These are phyloP conservation scores for Bovichtus variegatus DNA, from an alignment of 2,797 vertebrate species.

Conservation along the genomic window DNA sequence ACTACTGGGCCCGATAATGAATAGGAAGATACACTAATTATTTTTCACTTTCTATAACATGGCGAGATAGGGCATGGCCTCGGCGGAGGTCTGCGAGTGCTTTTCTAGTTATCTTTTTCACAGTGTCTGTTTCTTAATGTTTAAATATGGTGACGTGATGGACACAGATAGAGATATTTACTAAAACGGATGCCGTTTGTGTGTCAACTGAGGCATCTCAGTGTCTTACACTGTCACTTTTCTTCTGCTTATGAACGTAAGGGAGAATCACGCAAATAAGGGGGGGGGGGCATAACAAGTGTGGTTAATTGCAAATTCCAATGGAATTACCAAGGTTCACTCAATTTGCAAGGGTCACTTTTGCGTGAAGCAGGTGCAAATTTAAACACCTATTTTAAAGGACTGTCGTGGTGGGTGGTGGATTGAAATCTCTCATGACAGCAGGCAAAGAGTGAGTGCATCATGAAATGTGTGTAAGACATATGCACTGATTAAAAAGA, in stretches of 20 bases:
- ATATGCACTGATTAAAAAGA: background rate
- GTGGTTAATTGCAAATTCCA: slow-evolving; percentile 68
- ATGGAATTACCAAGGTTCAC: slow-evolving; percentile 54
- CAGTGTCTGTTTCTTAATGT: background rate
- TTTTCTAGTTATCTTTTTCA: no score
- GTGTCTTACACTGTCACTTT: background rate
- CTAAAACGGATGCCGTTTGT: background rate
- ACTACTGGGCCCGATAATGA: no score
- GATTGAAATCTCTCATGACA: slow-evolving; percentile 15
- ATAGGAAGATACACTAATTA: no score
- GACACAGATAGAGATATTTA: background rate
- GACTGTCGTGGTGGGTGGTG: background rate
- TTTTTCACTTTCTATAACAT: no score
- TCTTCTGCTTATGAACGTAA: slow-evolving; percentile 1
- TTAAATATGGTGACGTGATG: background rate
- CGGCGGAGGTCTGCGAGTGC: no score
- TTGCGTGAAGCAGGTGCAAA: slow-evolving; percentile 48
- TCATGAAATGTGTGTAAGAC: slow-evolving; percentile 4
- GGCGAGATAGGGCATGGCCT: no score
- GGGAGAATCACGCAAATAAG: slow-evolving; percentile 10
- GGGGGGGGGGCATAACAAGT: slow-evolving; percentile 36
- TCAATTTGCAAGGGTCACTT: slow-evolving; percentile 63
- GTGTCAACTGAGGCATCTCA: background rate
- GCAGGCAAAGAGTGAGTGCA: background rate
- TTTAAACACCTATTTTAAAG: slow-evolving; percentile 47